Base-by-base conservation (phyloP, 2,113 vertebrate genomes). In the Psettodes erumei region DNA sequence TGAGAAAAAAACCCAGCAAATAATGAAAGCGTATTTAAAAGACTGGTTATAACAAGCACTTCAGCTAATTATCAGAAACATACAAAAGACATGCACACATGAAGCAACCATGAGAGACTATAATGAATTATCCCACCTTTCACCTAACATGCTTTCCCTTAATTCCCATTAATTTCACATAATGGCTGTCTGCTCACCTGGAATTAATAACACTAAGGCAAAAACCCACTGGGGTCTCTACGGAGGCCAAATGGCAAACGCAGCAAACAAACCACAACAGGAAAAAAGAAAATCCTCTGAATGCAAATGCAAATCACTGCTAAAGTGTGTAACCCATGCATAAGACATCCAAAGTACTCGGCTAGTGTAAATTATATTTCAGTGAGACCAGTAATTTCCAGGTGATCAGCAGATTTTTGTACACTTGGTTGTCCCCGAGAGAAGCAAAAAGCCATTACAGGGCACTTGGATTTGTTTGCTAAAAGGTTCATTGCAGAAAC, bases 81-180 rank as follows among this genome's bases (percentile, higher is more conserved):
- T 35, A 4, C 16, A 68, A 15, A 45, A 59, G 5, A 43, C 64
- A 51, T 10, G 19, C 64, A 75, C 47, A 37, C 30, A 64, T 23
- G 35, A 55, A 54, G 77, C 40, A 75, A 65, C 62, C 62, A 61
- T 51, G 37, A 79, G 67, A 84, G 64, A 81, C 51, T 16, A 71
- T 50, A 53, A 89, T 85, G 71, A 91, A 90, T 89, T 72, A 68
- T 63, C 56, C 76, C 71, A 88, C 80, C 85, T 91, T 82, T 88
- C 86, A 89, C 88, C 88, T 81, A 76, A 87, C 84, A 93, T 79
- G 84, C 70, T 64, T 87, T 79, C 47, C 77, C 74, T 77, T 90
- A 91, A 92, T 90, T 91, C 88, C 81, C 87, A 88, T 91, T 93
- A 84, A 91, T 91, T 92, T 90, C 84, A 88, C 76, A 92, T 86